Conservation (phyloP, 2,888 invertebrate genomes). For the Aleiodes leptofemur region DNA sequence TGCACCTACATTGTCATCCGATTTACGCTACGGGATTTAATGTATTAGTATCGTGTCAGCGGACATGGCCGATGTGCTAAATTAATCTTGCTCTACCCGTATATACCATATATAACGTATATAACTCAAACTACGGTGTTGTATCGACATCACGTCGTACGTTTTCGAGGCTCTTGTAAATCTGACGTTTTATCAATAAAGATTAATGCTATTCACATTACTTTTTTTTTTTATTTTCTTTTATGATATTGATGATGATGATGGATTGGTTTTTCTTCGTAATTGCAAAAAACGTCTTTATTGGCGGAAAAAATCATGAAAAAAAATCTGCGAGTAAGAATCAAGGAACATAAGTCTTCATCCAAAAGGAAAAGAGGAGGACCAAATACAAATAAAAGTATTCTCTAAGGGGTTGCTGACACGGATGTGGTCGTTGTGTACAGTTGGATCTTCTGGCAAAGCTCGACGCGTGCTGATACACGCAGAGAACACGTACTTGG, state of each 20-base stretch:
- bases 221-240: neutral
- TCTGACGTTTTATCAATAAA: constrained; percentile 20
- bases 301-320: neutral
- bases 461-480: constrained; percentile 53
- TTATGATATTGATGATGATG: no score
- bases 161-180: neutral
- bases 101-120: constrained; percentile 2
- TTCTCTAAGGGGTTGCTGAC: constrained; percentile 57
- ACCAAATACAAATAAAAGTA: constrained; percentile 28
- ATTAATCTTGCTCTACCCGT: constrained; percentile 64
- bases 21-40: constrained; percentile 63
- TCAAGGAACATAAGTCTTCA: no score
- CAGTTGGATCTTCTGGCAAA: constrained; percentile 44
- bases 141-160: constrained; percentile 9
- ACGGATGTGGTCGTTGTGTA: constrained; percentile 56
- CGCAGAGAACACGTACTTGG: constrained; percentile 42
- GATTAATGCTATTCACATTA: constrained; percentile 35
- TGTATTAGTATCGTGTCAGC: constrained; percentile 68
- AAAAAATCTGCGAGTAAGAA: constrained; percentile 4
- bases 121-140: constrained; percentile 1
- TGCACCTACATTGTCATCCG: constrained; percentile 70
- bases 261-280: no score
- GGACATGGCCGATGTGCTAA: constrained; percentile 65
- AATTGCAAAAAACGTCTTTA: no score
- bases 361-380: neutral